Evolutionary conservation across 1,140 invertebrate species (phyloP), one percentile per base, ranked within the genome.

Genomic region (Drosophila nebulosa): DNA sequence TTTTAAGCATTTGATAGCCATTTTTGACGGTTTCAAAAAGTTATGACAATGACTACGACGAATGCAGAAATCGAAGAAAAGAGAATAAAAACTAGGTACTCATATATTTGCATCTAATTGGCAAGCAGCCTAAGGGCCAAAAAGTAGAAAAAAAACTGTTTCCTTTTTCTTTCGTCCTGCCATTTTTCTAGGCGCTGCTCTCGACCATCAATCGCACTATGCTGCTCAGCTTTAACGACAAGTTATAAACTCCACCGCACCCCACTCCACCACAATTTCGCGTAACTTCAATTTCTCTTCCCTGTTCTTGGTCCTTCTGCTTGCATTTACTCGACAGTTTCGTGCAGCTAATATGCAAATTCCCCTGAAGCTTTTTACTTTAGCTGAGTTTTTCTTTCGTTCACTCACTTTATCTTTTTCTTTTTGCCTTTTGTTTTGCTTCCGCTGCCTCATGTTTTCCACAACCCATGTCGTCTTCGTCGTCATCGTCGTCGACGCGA

Each of bases 101-200:
- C 70, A 86, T 86, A 81, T 69, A 85, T 85, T 86, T 85, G 81
- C 81, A 86, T 85, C 74, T 85, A 85, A 86, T 85, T 85, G 83
- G 78, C 64, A 74, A 78, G 55, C 81, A 81, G 83, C 81, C 71
- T 36, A 63, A 57, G 70, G 74, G 66, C 68, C 68, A 68, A 7
- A 46, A 42, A 42, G 2, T 21, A 16, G 2, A 32, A 32, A 32
- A 46, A 46, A 46, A 16, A 21, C 21, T 46, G 7, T 16, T 12
- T 12, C 16, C 3, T 26, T 9, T 4, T 32, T n/a, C 36, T 57
- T 65, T 30, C 64, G 16, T 24, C 53, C 32, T 42, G 14, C 46
- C 57, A 22, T 64, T 46, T 64, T 60, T 70, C 30, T 36, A 42
- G 36, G 39, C 4, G 2, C 18, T 56, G 24, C 24, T 59, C 36